These are phyloP conservation scores for Peromyscus attwateri DNA, from an alignment of 2,797 vertebrate genomes.

Conservation along the genomic window DNA sequence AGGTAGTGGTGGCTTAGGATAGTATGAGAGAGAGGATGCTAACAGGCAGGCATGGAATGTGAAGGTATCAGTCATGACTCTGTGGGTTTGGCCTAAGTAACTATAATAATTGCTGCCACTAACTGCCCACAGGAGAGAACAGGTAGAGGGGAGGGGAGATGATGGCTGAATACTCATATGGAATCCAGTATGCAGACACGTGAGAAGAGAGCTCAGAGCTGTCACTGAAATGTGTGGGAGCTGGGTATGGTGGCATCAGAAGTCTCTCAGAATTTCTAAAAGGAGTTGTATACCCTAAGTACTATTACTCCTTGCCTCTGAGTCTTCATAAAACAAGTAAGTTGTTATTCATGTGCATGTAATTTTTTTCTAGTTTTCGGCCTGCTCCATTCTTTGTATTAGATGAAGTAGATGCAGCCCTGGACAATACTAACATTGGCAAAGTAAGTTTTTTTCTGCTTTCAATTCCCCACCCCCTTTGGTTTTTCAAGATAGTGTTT, in stretches of 20 bases:
- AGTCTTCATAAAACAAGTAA: neutral
- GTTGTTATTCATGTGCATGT: neutral
- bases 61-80: neutral
- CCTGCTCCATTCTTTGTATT: conserved; percentile 96
- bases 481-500: neutral
- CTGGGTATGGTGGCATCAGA: neutral
- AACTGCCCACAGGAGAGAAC: neutral
- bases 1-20: accelerated
- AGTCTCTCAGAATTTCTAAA: neutral
- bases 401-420: conserved; percentile 97
- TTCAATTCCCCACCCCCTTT: neutral
- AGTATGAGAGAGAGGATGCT: neutral
- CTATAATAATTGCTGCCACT: neutral
- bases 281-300: neutral
- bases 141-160: neutral
- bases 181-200: neutral
- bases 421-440: conserved; percentile 97
- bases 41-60: neutral
- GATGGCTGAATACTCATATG: neutral
- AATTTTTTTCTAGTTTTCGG: conserved; percentile 90
- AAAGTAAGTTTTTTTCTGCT: conserved; percentile 89
- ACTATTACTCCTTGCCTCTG: neutral
- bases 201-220: neutral
- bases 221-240: neutral
- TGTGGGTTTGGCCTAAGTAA: neutral